phyloP scores from a whole-genome alignment of 35 echinoderm and acorn worm species.

The Lytechinus variegatus region DNA sequence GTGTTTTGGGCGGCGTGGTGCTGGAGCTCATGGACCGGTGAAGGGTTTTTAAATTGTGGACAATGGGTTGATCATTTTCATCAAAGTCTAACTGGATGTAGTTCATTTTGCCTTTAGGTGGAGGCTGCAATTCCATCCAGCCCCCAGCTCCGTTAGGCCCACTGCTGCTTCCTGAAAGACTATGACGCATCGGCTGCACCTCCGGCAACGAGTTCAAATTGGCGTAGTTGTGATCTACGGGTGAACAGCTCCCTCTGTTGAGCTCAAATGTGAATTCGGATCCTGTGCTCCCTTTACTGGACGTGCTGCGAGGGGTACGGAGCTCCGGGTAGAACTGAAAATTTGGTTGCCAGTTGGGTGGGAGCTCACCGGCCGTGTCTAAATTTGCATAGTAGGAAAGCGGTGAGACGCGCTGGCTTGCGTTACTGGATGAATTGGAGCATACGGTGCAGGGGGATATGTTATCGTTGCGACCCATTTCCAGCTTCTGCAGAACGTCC shows the following conservation, averaged over 20 bases:
- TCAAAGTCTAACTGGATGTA: constrained; percentile 92
- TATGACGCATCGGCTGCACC: constrained; percentile 2
- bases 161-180: constrained; percentile 33
- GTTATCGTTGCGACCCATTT: background rate
- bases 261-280: constrained; percentile 85
- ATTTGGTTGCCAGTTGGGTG: constrained; percentile 60
- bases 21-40: constrained; percentile 64
- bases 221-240: constrained; percentile 76
- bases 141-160: background rate
- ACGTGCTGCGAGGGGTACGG: constrained; percentile 51
- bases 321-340: constrained; percentile 61
- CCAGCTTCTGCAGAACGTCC: background rate
- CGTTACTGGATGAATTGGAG: constrained; percentile 29
- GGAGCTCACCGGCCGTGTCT: constrained; percentile 86
- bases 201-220: constrained; percentile 72
- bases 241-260: constrained; percentile 56
- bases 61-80: constrained; percentile 13
- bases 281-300: constrained; percentile 63
- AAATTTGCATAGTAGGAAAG: constrained; percentile 86
- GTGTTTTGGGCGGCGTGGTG: constrained; percentile 85
- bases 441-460: constrained; percentile 40
- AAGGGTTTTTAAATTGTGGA: background rate
- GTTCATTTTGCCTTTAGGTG: constrained; percentile 87
- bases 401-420: constrained; percentile 54
- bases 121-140: constrained; percentile 76